Evolutionary conservation across 2,797 vertebrate species (phyloP), one percentile per base, ranked within the genome.

Genomic region (Chelon auratus): DNA sequence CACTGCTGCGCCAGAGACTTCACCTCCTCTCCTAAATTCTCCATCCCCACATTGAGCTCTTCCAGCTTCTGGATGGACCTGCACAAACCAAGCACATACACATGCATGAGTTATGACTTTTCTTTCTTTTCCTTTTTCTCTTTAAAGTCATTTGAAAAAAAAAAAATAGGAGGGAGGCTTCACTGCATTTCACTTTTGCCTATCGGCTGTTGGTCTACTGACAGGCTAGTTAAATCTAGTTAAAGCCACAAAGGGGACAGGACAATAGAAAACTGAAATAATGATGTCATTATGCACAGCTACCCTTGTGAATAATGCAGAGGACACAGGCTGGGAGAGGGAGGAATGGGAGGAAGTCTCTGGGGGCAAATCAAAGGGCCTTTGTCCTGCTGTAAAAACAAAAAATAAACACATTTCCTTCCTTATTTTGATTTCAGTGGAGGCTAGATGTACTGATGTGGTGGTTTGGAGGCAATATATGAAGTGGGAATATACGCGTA

Each of bases 31-130:
- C 95, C 96, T 69, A 97, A 87, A 77, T 84, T 94, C 81, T 99
- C 97, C 95, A 98, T 98, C 67, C 97, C 97, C 77, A 99, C 95
- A 43, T 99, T 99, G 78, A 99, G 94, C 89, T 99, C 97, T 80
- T 98, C 97, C 75, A 99, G 94, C 83, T 98, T 99, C 89, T 97
- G 97, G 87, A 99, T 99, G 74, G 98, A 99, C 82, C 98, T 99
- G 89, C 36, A 75, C 9, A 67, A 12, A 48, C 12, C 50, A 70
- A 48, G 48, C 5, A 26, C 2, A 9, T 1, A 48, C n/a, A n/a
- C 8, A 13, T 45, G 15, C n/a, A 18, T 11, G 18, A 48, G 37
- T 47, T 39, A 0, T 7, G 18, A 62, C n/a, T 24, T 37, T 6
- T 62, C 13, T 30, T 26, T 30, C 15, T 14, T 5, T 13, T 42